Percentiles rank a stretch among this genome's conserved stretches.
Conservation (phyloP, 1,140 invertebrate genomes). For the Eumeta japonica region DNA sequence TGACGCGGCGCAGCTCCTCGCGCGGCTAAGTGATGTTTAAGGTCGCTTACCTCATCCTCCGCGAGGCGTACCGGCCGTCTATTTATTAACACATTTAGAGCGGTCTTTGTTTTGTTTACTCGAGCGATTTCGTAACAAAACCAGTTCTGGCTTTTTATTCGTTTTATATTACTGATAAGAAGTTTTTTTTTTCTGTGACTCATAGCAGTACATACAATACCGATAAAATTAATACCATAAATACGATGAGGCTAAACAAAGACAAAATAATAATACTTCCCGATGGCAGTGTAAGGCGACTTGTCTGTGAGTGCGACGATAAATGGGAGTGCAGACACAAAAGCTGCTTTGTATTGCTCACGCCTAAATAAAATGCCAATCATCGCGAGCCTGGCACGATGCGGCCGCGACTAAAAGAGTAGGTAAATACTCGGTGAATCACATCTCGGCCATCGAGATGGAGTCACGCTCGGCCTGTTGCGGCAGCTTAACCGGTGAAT, state of each 20-base stretch:
- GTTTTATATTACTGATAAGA: no score
- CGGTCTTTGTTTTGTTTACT: conserved; percentile 27
- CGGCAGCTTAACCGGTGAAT: no score
- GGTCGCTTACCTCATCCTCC: conserved; percentile 53
- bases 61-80: conserved; percentile 27
- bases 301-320: no score
- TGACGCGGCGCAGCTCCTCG: no score
- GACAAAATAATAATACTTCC: no score
- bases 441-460: conserved; percentile 16
- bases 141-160: background rate
- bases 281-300: no score
- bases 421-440: conserved; percentile 17
- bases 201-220: no score
- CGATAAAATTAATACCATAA: no score
- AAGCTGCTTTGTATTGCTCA: conserved; percentile 21
- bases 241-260: no score
- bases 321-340: no score
- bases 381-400: conserved; percentile 16
- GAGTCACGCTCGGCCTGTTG: conserved; percentile 12
- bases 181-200: no score
- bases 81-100: conserved; percentile 37
- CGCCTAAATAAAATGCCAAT: conserved; percentile 28
- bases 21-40: conserved; percentile 54
- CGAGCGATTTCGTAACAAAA: conserved; percentile 22
- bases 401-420: conserved; percentile 3